These are phyloP conservation scores for Crotalus helleri DNA, from an alignment of 2,113 vertebrate species.

Conservation along the genomic window DNA sequence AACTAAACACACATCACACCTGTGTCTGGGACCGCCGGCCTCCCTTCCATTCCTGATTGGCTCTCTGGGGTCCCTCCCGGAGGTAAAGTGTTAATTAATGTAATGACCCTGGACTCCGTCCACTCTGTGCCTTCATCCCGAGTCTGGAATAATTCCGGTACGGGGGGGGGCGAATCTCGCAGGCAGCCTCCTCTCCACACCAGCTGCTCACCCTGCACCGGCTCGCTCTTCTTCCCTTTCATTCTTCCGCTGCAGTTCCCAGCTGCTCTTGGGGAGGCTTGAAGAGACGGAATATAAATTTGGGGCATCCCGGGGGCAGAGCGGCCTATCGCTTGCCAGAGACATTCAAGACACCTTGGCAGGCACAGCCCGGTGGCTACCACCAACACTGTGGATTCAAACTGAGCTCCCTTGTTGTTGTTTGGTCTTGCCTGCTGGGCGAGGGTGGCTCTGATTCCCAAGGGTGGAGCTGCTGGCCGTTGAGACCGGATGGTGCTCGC, in stretches of 20 bases:
- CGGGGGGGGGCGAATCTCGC: constrained; percentile 50
- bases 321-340: neutral
- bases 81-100: constrained; percentile 71
- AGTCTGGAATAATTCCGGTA: constrained; percentile 53
- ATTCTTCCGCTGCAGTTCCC: constrained; percentile 50
- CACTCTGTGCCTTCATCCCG: constrained; percentile 44
- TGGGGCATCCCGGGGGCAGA: neutral
- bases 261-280: constrained; percentile 36
- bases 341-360: constrained; percentile 44
- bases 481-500: neutral
- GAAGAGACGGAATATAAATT: constrained; percentile 35
- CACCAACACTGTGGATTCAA: neutral
- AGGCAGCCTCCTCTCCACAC: constrained; percentile 45
- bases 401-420: neutral
- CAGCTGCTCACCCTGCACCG: constrained; percentile 59
- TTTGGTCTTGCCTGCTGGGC: too few relatives aligned
- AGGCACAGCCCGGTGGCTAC: neutral
- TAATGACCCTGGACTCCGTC: constrained; percentile 67
- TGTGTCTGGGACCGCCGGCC: constrained; percentile 59
- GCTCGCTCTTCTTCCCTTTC: neutral
- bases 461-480: neutral
- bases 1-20: constrained; percentile 63
- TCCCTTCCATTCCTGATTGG: constrained; percentile 60
- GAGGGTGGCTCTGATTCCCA: neutral
- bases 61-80: constrained; percentile 58